Percentiles rank a stretch among this genome's conserved stretches.
Conservation (phyloP, 2,888 invertebrate genomes). For the Cinara cedri region DNA sequence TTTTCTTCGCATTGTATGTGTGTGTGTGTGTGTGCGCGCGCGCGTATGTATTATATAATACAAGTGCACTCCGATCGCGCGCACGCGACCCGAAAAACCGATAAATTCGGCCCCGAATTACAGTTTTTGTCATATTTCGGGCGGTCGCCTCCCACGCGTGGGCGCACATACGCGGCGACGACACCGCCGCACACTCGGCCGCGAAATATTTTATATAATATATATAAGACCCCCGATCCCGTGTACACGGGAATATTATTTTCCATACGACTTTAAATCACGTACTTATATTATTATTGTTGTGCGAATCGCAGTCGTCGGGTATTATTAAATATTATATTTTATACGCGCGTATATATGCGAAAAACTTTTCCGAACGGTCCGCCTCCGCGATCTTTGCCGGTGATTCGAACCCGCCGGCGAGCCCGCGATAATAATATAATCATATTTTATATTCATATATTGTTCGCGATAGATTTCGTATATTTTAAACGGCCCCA, state of each 20-base stretch:
- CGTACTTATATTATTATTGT: not conserved
- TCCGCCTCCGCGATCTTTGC: too few relatives aligned
- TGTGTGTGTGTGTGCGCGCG: not conserved
- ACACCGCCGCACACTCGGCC: not conserved
- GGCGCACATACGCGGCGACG: not conserved
- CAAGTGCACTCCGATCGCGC: not conserved
- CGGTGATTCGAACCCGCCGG: too few relatives aligned
- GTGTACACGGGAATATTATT: not conserved
- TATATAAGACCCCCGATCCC: not conserved
- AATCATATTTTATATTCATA: too few relatives aligned
- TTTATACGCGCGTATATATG: too few relatives aligned
- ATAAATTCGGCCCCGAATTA: constrained; percentile 39
- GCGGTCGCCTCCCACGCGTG: constrained; percentile 21
- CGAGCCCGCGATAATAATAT: too few relatives aligned
- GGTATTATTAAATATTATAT: too few relatives aligned
- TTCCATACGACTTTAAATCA: not conserved
- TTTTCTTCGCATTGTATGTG: constrained; percentile 28
- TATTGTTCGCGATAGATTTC: too few relatives aligned
- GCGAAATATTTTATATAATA: not conserved
- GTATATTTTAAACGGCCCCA: too few relatives aligned
- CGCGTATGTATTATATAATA: too few relatives aligned
- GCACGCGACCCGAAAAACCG: not conserved
- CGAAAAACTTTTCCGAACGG: too few relatives aligned
- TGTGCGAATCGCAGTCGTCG: too few relatives aligned
- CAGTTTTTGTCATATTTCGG: constrained; percentile 54